Evolutionary conservation across 2,113 vertebrate genomes (phyloP), one percentile per base, ranked within the genome.

Genomic region (Dunckerocampus dactyliophorus): DNA sequence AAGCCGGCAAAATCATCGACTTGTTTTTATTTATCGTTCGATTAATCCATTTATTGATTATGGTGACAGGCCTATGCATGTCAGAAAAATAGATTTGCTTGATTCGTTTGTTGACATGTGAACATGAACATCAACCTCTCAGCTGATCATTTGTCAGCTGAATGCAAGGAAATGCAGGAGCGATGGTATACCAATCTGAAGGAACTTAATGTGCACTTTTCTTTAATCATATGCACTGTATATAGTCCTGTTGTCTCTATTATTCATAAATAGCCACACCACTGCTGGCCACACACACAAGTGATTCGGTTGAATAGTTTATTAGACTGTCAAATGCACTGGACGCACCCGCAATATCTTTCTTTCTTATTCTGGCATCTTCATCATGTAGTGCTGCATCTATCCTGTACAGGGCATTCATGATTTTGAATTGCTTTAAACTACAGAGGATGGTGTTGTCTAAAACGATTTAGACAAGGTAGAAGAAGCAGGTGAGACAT

Each of bases 201-300:
- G 31, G 31, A 8, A 17, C 53, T n/a, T n/a, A 10, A 43, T 50
- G 55, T 47, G 50, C 61, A 59, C 16, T 50, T 57, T 11, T 67
- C 24, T 58, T 59, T 65, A 78, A 69, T 72, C 55, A 51, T 56
- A 59, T 62, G n/a, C 6, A 37, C 53, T 55, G 1, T 51, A 67
- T 42, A 67, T 49, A 52, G 51, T 59, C 53, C 39, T 60, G 45
- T 8, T 48, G 54, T 21, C 45, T 82, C 52, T 63, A 81, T 82
- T 73, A 83, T 80, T 82, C 58, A 82, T 79, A 60, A n/a, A 51
- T 55, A 60, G 56, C 57, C 65, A 37, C 50, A 51, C 28, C 20
- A 19, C 62, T 74, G 70, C 59, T 62, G 50, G 45, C 60, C 55
- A 24, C 1, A 54, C 66, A 72, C 7, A 6, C 50, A 82, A 74